Percentiles rank a stretch among this genome's conserved stretches.
Evolutionary conservation across 2,113 vertebrate species (phyloP).

Genomic region (Oreochromis aureus): DNA sequence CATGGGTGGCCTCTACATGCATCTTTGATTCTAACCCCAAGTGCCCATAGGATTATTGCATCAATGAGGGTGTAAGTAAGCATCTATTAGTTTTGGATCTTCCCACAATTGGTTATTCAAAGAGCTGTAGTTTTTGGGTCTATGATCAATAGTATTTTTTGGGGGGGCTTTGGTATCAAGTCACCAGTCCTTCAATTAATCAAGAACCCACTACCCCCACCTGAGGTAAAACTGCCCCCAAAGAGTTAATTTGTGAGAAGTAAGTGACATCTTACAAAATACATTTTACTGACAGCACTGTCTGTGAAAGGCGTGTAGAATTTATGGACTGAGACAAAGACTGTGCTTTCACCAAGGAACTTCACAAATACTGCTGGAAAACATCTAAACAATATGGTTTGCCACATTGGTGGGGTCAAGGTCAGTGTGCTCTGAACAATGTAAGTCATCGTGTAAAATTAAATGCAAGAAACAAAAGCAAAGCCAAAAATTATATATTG

Average conservation of each 20-base stretch:
- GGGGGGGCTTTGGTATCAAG: background rate
- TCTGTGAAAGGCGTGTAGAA: background rate
- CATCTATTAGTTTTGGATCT: background rate
- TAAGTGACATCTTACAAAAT: background rate
- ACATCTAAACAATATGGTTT: background rate
- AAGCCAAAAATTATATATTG: background rate
- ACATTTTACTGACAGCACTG: background rate
- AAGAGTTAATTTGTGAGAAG: background rate
- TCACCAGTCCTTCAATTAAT: background rate
- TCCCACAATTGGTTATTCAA: background rate
- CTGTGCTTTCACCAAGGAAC: background rate
- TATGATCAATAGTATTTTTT: background rate
- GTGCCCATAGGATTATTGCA: background rate
- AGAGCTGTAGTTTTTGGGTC: background rate
- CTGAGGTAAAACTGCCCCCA: background rate
- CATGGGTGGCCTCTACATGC: background rate
- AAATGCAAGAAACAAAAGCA: background rate
- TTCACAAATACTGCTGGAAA: background rate
- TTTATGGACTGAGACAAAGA: background rate
- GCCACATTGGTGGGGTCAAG: background rate
- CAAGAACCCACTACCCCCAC: background rate
- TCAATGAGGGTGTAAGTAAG: background rate
- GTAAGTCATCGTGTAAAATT: background rate
- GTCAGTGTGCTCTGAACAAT: background rate
- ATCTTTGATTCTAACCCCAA: background rate